Evolutionary conservation across 2,888 invertebrate genomes (phyloP), one percentile per base, ranked within the genome.

Genomic region (Habrosyne pyritoides): DNA sequence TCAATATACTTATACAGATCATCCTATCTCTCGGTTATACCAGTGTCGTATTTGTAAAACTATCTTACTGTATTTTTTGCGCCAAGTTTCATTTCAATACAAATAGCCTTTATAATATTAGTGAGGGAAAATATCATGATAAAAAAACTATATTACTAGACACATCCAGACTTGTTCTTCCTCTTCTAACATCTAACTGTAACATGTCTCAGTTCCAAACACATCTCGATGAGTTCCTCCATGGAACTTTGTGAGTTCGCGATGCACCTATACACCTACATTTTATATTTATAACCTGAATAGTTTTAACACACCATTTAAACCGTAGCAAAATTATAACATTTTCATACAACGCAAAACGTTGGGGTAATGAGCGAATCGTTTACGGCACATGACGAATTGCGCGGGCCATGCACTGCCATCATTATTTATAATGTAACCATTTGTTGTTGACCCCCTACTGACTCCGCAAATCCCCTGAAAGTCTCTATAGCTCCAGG

Each of bases 391-490:
- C 79, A 84, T 83, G 87, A 88, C 80, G 79, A 80, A 89, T 86
- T 73, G 76, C 71, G 62, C 64, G 69, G 60, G 69, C 70, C 75
- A 73, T 79, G 76, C 71, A 77, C 67, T 63, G 61, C 65, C 77
- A 73, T 83, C 87, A 84, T 89, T 88, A 89, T 83, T 87, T 83
- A 86, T 79, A 83, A 77, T 75, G 74, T 74, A 73, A 69, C 87
- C 82, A 85, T 33, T 67, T 52, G 55, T 22, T 12, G n/a, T 42
- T 56, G 83, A 81, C 59, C 83, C 58, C 61, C 60, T 49, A 56
- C 42, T 53, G 61, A 53, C 36, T 54, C 48, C 21, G 48, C 24
- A 62, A 56, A 36, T 50, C 51, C 52, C 49, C 30, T 28, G 36
- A 21, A 21, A 10, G 24, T 18, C 56, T 52, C 33, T 12, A 18